A percentile compares a stretch with the other conserved stretches of the same genome.
These are phyloP conservation scores for Standfussiana lucernea DNA, from an alignment of 2,888 invertebrate genomes.

Conservation along the genomic window DNA sequence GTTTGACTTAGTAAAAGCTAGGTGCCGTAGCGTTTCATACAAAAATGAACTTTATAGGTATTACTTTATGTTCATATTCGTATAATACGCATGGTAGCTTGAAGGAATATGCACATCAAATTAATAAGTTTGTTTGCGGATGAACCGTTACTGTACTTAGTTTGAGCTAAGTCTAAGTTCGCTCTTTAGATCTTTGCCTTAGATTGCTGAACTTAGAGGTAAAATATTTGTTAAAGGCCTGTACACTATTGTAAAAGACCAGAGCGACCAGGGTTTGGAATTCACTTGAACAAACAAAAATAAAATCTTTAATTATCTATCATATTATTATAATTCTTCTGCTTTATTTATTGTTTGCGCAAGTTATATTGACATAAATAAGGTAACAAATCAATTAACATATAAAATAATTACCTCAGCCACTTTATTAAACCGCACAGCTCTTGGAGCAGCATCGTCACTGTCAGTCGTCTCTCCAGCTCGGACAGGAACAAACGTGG, in stretches of 20 bases:
- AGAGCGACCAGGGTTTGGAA: no score
- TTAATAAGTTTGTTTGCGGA: neutral
- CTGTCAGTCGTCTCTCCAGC: conserved; percentile 93
- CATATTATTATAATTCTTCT: neutral
- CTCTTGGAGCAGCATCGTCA: conserved; percentile 94
- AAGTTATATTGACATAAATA: neutral
- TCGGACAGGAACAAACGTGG: conserved; percentile 97
- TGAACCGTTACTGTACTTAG: neutral
- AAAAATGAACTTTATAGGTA: neutral
- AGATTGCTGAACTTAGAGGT: neutral
- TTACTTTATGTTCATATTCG: neutral
- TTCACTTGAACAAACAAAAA: neutral
- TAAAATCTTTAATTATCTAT: neutral
- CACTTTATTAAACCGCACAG: conserved; percentile 97
- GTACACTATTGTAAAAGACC: neutral
- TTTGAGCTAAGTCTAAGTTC: neutral
- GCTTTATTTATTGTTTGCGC: neutral
- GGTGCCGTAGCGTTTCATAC: neutral
- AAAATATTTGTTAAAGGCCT: neutral
- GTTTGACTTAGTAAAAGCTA: neutral
- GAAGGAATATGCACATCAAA: neutral
- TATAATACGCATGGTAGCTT: neutral
- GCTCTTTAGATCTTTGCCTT: neutral
- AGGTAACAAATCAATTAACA: neutral
- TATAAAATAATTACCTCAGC: conserved; percentile 91